Percentiles rank a stretch among this genome's conserved stretches.
These are phyloP conservation scores for Montipora capitata DNA, from an alignment of 92 coral and sea anemone species.

Conservation along the genomic window DNA sequence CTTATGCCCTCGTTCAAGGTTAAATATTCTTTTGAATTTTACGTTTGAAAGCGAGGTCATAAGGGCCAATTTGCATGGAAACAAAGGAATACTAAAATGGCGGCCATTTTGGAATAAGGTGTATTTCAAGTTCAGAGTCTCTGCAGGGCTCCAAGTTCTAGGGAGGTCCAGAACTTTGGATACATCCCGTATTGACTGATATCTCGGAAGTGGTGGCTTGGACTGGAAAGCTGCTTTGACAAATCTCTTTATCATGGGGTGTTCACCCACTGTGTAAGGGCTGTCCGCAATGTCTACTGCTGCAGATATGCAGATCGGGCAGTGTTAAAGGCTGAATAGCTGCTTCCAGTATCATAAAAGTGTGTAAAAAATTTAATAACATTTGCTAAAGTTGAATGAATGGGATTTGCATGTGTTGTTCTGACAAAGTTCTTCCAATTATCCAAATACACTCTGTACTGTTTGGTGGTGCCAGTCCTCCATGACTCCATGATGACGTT, in stretches of 20 bases:
- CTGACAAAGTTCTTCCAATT: no score
- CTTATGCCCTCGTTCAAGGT: no score
- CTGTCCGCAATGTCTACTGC: slow-evolving; percentile 40
- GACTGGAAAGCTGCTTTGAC: slow-evolving; percentile 66
- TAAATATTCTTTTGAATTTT: no score
- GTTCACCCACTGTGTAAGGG: slow-evolving; percentile 57
- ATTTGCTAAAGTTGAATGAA: slow-evolving; percentile 59
- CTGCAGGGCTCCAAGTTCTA: slow-evolving; percentile 45
- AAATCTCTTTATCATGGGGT: slow-evolving; percentile 65
- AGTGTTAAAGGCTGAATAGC: slow-evolving; percentile 78
- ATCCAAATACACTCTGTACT: not conserved
- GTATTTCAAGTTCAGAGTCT: not conserved
- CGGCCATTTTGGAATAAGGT: no score
- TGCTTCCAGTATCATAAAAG: slow-evolving; percentile 56
- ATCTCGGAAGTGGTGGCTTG: slow-evolving; percentile 62
- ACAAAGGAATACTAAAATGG: no score
- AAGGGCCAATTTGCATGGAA: no score
- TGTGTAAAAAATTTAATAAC: slow-evolving; percentile 46
- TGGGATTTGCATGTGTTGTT: no score
- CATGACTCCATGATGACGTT: not conserved
- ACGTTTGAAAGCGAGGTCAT: no score
- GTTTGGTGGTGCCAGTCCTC: slow-evolving; percentile 41
- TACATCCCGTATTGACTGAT: slow-evolving; percentile 74
- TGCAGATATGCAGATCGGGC: slow-evolving; percentile 71
- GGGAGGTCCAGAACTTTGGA: slow-evolving; percentile 43